Base-by-base conservation (phyloP, 2,888 invertebrate genomes). In the Sicus ferrugineus region DNA sequence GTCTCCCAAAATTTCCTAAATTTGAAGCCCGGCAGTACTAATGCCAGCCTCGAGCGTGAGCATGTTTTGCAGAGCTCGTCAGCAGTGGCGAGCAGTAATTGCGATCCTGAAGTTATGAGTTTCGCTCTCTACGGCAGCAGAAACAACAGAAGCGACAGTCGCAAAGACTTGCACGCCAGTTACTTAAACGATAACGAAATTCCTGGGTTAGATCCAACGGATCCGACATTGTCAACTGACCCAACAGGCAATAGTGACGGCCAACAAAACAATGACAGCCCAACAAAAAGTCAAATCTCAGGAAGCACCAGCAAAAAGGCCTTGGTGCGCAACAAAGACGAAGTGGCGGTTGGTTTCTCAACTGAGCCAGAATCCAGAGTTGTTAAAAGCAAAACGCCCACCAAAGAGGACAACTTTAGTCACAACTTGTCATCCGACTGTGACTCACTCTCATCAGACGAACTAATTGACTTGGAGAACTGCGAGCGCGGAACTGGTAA, bases 401-500 rank as follows among this genome's bases (percentile, higher is more conserved):
- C 58, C 11, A 16, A 23, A n/a, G 19, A 26, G 19, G 67, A 67
- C 23, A 59, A 28, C 31, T 31, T 67, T 62, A 74, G 75, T 59
- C 71, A 76, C 16, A 78, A 77, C 59, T 75, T 77, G 16, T 77
- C 78, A 21, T 79, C 80, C 3, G 82, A 83, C 66, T 70, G 70
- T 4, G 80, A 80, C 52, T 80, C 83, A 19, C 72, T 77, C 66
- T 75, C 77, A 9, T 76, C 76, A 2, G 82, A 80, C 72, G 83
- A 83, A 72, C 76, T 79, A 21, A 75, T 75, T 56, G 83, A 82
- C 11, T 68, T 83, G 69, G 84, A 84, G 72, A 77, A 80, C 7
- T 79, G 76, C 70, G 83, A 83, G 67, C 78, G 77, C 9, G 76
- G 75, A 46, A 67, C 71, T 50, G 83, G 83, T 83, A 77, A 83